Base-by-base conservation (phyloP, 2,888 invertebrate species). In the Leucozona laternaria region DNA sequence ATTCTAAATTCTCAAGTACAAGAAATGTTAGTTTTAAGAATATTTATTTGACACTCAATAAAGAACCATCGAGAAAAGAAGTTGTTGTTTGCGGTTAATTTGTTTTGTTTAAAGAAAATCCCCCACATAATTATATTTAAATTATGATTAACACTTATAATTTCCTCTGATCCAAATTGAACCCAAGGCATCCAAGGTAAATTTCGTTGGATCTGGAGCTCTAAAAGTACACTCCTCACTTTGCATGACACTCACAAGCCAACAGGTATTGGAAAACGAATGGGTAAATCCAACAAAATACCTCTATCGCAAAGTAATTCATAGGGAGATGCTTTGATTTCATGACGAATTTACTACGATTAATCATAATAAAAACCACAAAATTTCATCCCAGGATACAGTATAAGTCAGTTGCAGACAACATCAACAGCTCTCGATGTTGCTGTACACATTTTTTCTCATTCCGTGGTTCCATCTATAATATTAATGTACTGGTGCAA, bases 311-410 rank as follows among this genome's bases (percentile, higher is more conserved):
- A 22, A 37, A 31, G 28, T 60, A 70, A 28, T 58, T 58, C 37
- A 48, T 6, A 28, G 15, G 2, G 10, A 45, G 34, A 20, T 55
- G 15, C 50, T 45, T 78, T 60, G 60, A 50, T 72, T 78, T 64
- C 43, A 71, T 58, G 22, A 76, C 71, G 43, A 64, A 71, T 84
- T 28, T 25, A 13, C 62, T 53, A 66, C 64, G 34, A 71, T 80
- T 71, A 71, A 76, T 76, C 80, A 80, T 62, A 68, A 80, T 80
- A 80, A 80, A 84, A 68, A 84, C 71, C 50, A 58, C 76, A 77
- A 64, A 15, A 72, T 48, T 76, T 76, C 53, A 8, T 15, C 34
- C 7, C 48, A 2, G 6, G 66, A 31, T 40, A 7, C 13, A 17
- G 17, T 25, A 37, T 20, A 53, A 53, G 43, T 73, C 73, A 53